Conservation (phyloP, 2,888 invertebrate genomes). For the Aphodius sticticus region DNA sequence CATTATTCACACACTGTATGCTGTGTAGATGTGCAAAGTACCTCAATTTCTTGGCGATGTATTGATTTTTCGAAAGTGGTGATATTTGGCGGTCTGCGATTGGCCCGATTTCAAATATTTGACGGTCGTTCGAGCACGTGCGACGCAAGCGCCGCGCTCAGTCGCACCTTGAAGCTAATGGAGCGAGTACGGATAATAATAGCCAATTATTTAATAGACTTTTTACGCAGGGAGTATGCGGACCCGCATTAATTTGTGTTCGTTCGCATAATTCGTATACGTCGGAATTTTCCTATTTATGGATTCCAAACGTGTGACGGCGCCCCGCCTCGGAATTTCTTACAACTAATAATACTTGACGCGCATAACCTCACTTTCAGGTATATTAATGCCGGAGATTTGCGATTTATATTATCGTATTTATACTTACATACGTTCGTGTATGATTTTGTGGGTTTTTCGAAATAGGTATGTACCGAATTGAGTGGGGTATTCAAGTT, state of each 20-base stretch:
- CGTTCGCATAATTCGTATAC: neutral
- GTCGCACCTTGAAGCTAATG: neutral
- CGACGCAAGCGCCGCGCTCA: neutral
- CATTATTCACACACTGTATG: no score
- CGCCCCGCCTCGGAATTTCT: neutral
- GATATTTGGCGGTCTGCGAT: no score
- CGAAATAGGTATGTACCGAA: neutral
- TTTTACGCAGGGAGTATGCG: neutral
- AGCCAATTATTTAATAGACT: neutral
- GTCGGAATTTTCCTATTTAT: neutral
- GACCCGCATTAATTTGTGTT: neutral
- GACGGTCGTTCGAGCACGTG: neutral
- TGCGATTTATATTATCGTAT: no score
- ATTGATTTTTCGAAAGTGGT: no score
- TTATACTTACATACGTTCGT: no score
- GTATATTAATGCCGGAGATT: neutral
- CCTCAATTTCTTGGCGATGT: no score
- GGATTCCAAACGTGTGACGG: neutral
- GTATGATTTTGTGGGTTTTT: no score
- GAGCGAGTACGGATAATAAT: neutral
- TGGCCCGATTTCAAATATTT: neutral
- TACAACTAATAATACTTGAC: neutral
- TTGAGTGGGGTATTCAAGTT: neutral
- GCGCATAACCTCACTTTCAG: neutral
- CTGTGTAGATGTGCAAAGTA: no score